Percentiles rank a stretch among this genome's conserved stretches.
Conservation (phyloP, 2,797 vertebrate genomes). For the Danio albolineatus region DNA sequence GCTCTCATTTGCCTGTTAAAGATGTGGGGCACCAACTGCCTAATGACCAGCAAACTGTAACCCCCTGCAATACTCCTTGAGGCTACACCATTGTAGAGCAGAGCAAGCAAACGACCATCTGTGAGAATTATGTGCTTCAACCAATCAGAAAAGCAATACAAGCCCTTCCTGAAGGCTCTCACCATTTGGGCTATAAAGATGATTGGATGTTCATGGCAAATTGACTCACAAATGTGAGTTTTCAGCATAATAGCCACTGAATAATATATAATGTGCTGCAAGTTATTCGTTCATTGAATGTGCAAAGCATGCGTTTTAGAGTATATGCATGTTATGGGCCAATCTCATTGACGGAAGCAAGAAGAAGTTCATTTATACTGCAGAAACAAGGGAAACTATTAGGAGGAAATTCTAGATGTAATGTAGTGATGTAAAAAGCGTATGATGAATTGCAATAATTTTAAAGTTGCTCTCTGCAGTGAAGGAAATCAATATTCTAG, state of each 20-base stretch:
- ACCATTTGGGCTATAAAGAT: constrained; percentile 14
- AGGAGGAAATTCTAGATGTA: constrained; percentile 11
- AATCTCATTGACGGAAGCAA: neutral
- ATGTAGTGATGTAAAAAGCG: constrained; percentile 10
- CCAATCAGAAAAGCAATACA: constrained; percentile 1
- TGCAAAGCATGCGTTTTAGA: neutral
- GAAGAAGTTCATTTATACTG: neutral
- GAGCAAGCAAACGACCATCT: neutral
- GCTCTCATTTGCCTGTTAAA: neutral
- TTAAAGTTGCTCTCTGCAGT: constrained; percentile 33
- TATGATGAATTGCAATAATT: constrained; percentile 33
- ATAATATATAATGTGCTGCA: neutral
- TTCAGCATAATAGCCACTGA: neutral
- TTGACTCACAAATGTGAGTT: constrained; percentile 11
- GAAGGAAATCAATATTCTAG: constrained; percentile 45
- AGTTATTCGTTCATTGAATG: neutral
- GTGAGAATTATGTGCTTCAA: neutral
- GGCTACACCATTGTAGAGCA: neutral
- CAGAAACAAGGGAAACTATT: neutral
- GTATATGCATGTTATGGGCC: neutral
- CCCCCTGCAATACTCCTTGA: neutral
- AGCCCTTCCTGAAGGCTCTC: neutral
- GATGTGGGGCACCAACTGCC: neutral
- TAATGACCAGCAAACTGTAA: constrained; percentile 11
- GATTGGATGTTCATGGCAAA: constrained; percentile 13